Percentiles rank a stretch among this genome's conserved stretches.
These are phyloP conservation scores for Nowickia ferox DNA, from an alignment of 2,888 invertebrate species.

Conservation along the genomic window DNA sequence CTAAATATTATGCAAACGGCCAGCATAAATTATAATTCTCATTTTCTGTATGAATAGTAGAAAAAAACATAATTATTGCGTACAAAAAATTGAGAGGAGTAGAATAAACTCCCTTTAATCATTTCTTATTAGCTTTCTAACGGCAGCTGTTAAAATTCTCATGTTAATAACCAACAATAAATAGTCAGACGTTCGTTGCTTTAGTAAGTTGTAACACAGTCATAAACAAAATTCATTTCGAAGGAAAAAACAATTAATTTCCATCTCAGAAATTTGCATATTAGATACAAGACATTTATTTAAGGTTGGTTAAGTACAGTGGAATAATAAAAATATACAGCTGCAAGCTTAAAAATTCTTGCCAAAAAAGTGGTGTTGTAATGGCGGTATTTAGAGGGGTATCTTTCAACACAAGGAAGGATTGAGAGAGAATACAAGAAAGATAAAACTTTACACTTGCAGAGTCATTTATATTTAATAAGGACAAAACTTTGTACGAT, in stretches of 20 bases:
- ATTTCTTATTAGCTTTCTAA: constrained; percentile 6
- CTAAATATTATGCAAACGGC: background rate
- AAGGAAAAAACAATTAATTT: constrained; percentile 21
- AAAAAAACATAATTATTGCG: background rate
- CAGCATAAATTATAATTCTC: constrained; percentile 13
- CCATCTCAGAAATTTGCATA: constrained; percentile 42
- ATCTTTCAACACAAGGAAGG: background rate
- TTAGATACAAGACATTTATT: constrained; percentile 33
- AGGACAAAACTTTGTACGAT: too few relatives aligned
- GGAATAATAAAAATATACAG: constrained; percentile 14
- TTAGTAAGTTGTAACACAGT: constrained; percentile 28
- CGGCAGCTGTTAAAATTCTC: constrained; percentile 45
- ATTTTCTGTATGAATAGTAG: constrained; percentile 25
- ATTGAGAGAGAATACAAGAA: too few relatives aligned
- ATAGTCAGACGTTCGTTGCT: constrained; percentile 5
- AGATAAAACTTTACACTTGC: too few relatives aligned
- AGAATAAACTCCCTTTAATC: constrained; percentile 16
- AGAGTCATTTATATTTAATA: too few relatives aligned
- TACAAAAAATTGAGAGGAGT: background rate
- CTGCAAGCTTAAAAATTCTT: background rate
- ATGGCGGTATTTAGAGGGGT: background rate
- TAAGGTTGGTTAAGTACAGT: constrained; percentile 24
- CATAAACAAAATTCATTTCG: constrained; percentile 8
- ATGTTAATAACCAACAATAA: constrained; percentile 23
- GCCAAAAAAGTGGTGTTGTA: background rate